phyloP scores from a whole-genome alignment of 2,797 vertebrate species.

The Pseudopleuronectes americanus region DNA sequence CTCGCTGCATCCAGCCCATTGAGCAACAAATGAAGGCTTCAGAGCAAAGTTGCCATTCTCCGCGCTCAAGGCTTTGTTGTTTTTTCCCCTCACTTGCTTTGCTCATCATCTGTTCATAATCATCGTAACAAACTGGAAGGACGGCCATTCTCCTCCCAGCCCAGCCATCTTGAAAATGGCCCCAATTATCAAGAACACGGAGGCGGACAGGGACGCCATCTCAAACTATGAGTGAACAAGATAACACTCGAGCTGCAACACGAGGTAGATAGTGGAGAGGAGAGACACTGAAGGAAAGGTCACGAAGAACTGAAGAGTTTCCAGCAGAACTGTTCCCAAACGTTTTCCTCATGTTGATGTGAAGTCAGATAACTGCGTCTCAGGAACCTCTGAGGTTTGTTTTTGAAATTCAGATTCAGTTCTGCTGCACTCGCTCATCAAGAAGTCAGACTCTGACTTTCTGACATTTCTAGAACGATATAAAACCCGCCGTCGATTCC shows the following conservation, averaged over 20 bases:
- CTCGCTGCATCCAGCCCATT: conserved; percentile 46
- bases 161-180: conserved; percentile 67
- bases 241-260: conserved; percentile 26
- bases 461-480: conserved; percentile 22
- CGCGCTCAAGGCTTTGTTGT: conserved; percentile 43
- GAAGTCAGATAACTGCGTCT: not conserved
- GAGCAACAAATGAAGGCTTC: conserved; percentile 59
- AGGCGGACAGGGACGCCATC: conserved; percentile 33
- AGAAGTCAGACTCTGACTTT: conserved; percentile 4
- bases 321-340: not conserved
- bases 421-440: conserved; percentile 11
- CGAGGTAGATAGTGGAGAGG: not conserved
- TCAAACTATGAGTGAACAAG: conserved; percentile 33
- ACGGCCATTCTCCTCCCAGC: conserved; percentile 52
- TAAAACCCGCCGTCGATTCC: conserved; percentile 13
- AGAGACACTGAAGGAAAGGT: too few relatives aligned
- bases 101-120: conserved; percentile 68
- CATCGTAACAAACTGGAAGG: conserved; percentile 62
- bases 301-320: too few relatives aligned
- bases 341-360: not conserved
- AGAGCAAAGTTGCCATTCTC: conserved; percentile 31
- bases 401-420: not conserved
- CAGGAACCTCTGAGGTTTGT: not conserved
- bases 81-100: conserved; percentile 19
- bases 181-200: conserved; percentile 35